phyloP scores from a whole-genome alignment of 1,140 invertebrate genomes.

The Hycleus cichorii region DNA sequence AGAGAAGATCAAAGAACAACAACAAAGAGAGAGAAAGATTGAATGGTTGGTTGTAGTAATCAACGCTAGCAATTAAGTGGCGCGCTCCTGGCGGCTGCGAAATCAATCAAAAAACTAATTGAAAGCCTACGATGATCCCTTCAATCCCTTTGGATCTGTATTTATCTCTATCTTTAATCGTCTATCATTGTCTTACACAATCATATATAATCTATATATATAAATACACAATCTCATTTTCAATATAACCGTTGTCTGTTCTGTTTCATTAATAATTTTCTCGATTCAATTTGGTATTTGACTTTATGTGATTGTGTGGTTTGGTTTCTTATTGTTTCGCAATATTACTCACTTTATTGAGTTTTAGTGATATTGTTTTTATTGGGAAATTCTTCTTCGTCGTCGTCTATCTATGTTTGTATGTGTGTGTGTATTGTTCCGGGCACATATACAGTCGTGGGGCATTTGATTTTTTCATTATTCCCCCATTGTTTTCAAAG shows the following conservation, averaged over 20 bases:
- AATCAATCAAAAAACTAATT: slow-evolving; percentile 43
- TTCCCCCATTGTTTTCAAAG: slow-evolving; percentile 31
- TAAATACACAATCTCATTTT: too few relatives aligned
- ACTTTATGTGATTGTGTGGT: slow-evolving; percentile 33
- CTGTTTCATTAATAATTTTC: slow-evolving; percentile 37
- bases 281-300: slow-evolving; percentile 37
- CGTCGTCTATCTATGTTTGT: slow-evolving; percentile 7
- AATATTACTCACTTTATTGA: slow-evolving; percentile 36
- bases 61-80: slow-evolving; percentile 41
- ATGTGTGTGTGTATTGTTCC: too few relatives aligned
- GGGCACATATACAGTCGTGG: neutral
- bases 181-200: neutral
- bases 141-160: slow-evolving; percentile 27
- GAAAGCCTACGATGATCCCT: slow-evolving; percentile 37
- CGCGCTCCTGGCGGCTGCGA: slow-evolving; percentile 36
- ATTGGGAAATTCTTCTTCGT: slow-evolving; percentile 26
- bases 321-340: slow-evolving; percentile 31
- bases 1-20: slow-evolving; percentile 35
- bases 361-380: slow-evolving; percentile 34
- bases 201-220: too few relatives aligned
- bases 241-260: slow-evolving; percentile 29
- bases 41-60: slow-evolving; percentile 27
- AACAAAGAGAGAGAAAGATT: slow-evolving; percentile 3
- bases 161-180: slow-evolving; percentile 14
- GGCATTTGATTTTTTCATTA: slow-evolving; percentile 29